Base-by-base conservation (phyloP, 1,140 invertebrate species). In the Philopotamus ludificatus region DNA sequence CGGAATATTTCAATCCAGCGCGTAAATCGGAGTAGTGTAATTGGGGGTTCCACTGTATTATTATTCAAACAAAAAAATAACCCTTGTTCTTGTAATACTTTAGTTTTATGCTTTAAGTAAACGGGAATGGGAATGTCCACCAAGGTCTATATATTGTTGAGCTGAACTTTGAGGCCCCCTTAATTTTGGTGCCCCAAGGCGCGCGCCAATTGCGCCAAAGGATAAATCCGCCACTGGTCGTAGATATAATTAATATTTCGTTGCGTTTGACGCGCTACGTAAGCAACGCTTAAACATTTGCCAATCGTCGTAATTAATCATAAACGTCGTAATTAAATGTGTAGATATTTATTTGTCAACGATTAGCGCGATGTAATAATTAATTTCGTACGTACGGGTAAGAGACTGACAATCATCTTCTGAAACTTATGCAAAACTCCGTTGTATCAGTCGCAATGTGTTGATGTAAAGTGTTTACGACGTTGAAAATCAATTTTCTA, bases 391-490 rank as follows among this genome's bases (percentile, higher is more conserved):
- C 60, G 54, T 68, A 66, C 53, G 68, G 68, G 68, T 70, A 70
- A 70, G 65, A 67, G 65, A 64, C 68, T 64, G 68, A 70, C 68
- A 70, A 70, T 70, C 68, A 70, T 67, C 61, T 70, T 67, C 22
- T 4, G 28, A 34, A 34, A 34, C 28, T 12, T 4, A 47, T 47
- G 44, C 44, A 15, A 47, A 12, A 47, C 44, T 7, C 15, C 8
- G 4, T 47, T 47, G 44, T 16, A 47, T 47, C 44, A 47, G 44
- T 16, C 10, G 4, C 12, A 34, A 12, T 34, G n/a, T n/a, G n/a
- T n/a, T n/a, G n/a, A n/a, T n/a, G n/a, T n/a, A n/a, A n/a, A n/a
- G n/a, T n/a, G n/a, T n/a, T n/a, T n/a, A n/a, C n/a, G n/a, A n/a
- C n/a, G n/a, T n/a, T n/a, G n/a, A 34, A 34, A 7, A 34, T 34